Conservation (phyloP, 2,113 vertebrate species). For the Monarcha castaneiventris region DNA sequence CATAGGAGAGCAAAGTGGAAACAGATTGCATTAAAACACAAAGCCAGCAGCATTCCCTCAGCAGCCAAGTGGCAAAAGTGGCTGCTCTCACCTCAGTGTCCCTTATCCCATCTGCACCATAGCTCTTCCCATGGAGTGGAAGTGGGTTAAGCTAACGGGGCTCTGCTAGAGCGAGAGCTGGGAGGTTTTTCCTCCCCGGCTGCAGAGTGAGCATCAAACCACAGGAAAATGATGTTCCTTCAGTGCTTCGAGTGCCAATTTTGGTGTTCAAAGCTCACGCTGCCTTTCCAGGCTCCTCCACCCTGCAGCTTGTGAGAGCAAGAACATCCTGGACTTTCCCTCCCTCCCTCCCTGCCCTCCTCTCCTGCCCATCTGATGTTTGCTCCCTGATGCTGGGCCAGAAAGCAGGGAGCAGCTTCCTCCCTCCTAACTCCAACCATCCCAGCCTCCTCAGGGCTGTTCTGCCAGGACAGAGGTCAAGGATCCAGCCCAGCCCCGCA, state of each 20-base stretch:
- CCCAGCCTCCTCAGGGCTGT: not conserved
- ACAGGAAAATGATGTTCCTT: not conserved
- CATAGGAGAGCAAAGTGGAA: slow-evolving; percentile 77
- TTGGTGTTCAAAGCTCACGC: not conserved
- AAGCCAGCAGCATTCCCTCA: not conserved
- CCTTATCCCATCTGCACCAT: not conserved
- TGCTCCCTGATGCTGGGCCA: not conserved
- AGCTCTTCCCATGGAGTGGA: rapidly evolving
- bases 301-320: rapidly evolving
- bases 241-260: rapidly evolving
- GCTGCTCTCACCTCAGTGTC: not conserved
- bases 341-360: not conserved
- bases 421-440: not conserved
- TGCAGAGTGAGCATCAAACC: not conserved
- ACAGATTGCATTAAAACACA: not conserved
- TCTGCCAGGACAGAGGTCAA: not conserved
- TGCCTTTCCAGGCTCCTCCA: not conserved
- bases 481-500: slow-evolving; percentile 4
- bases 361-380: not conserved
- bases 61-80: not conserved
- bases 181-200: not conserved
- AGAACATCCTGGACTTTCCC: not conserved
- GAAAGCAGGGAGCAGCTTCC: slow-evolving; percentile 15
- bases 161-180: not conserved
- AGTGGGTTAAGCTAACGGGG: not conserved